Conservation (phyloP, 1,140 invertebrate species). For the Marisa cornuarietis region DNA sequence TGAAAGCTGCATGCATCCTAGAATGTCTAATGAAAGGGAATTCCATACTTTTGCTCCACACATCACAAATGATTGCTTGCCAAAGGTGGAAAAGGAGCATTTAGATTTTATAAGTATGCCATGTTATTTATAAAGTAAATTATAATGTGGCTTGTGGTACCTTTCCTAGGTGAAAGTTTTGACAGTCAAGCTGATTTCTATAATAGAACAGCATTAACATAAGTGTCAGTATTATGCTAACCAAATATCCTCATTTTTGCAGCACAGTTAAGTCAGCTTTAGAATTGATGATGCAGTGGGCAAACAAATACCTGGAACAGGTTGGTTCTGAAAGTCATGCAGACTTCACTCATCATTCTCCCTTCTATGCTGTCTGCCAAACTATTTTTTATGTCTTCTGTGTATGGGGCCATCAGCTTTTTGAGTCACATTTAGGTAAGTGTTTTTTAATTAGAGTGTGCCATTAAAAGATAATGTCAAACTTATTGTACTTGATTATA, state of each 20-base stretch:
- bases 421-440: conserved; percentile 69
- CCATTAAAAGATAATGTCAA: background rate
- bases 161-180: too few species aligned
- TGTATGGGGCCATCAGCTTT: conserved; percentile 85
- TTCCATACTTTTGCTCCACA: too few species aligned
- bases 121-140: too few species aligned
- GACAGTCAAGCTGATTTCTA: too few species aligned
- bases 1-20: too few species aligned
- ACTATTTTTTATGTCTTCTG: conserved; percentile 89
- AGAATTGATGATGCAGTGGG: conserved; percentile 75
- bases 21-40: too few species aligned
- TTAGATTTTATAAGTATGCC: too few species aligned
- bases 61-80: too few species aligned
- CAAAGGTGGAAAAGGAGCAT: too few species aligned
- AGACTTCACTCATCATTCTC: conserved; percentile 75
- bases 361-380: conserved; percentile 92
- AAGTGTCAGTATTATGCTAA: too few species aligned
- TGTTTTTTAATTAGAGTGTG: background rate
- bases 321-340: conserved; percentile 69
- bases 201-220: too few species aligned
- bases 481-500: conserved; percentile 12
- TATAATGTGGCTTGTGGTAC: too few species aligned
- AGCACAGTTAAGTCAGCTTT: conserved; percentile 75
- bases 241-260: conserved; percentile 44
- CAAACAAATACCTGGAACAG: conserved; percentile 78